Evolutionary conservation across 2,888 invertebrate genomes (phyloP), one percentile per base, ranked within the genome.

Genomic region (Hirtodrosophila histrioides): DNA sequence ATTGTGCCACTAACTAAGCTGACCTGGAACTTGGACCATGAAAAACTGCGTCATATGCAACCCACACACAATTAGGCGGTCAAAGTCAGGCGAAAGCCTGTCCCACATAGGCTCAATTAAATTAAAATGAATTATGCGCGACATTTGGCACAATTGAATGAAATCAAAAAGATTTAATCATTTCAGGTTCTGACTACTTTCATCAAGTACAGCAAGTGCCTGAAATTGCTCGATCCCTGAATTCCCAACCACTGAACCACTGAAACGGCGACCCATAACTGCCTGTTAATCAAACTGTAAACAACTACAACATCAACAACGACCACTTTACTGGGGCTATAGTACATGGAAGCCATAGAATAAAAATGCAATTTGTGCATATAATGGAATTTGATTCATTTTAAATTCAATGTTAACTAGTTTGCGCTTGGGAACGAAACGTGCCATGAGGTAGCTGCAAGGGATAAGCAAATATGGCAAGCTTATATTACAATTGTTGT

Each of bases 371-470:
- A 67, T 70, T 74, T 69, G 40, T 27, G 27, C 27, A 61, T 64
- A 60, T 71, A 31, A 31, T 31, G 31, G 72, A 55, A 60, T 72
- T 75, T 63, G 61, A 78, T 68, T 84, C 76, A 70, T 73, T 84
- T 75, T 12, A 62, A 73, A 81, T 81, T 84, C 80, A 84, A 84
- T 84, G 80, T 60, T 84, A 81, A 81, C 80, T 73, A 64, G 68
- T 75, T 78, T 74, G 46, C 49, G 62, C 31, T 35, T 49, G 71
- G 56, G 60, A 70, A 58, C 41, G 55, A 46, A 61, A 55, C 56
- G 48, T 44, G 17, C 7, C 17, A 5, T 33, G 29, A 39, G 7
- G 7, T 9, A 12, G 10, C 7, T 36, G 17, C 23, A 35, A 41
- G 24, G 41, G 31, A 8, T 56, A 41, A 27, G 27, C 29, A 40